Evolutionary conservation across 2,797 vertebrate genomes (phyloP).

Genomic region (Linurgus olivaceus): DNA sequence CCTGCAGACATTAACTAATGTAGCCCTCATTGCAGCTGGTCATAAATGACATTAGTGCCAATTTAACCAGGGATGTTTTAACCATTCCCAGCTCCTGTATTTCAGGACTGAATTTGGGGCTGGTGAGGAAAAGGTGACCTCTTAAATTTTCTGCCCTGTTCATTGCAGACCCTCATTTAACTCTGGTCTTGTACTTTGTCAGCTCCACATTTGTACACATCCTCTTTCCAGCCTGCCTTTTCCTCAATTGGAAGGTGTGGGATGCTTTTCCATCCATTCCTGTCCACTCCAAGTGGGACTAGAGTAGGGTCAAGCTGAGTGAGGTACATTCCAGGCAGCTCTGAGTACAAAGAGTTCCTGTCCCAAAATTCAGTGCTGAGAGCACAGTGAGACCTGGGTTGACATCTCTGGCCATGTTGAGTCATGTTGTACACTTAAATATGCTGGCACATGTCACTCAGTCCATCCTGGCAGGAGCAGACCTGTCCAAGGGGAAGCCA

Average conservation of each 20-base stretch:
- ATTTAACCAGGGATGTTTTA: background rate
- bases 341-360: background rate
- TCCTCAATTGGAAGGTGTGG: background rate
- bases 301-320: background rate
- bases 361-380: fast-evolving
- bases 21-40: background rate
- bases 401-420: background rate
- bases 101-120: background rate
- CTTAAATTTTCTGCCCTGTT: background rate
- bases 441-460: fast-evolving
- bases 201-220: background rate
- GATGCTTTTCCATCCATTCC: background rate
- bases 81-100: background rate
- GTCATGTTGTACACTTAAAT: fast-evolving
- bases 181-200: background rate
- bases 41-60: constrained; percentile 39
- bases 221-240: background rate
- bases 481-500: background rate
- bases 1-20: constrained; percentile 42
- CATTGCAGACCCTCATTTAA: background rate
- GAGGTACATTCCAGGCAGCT: background rate
- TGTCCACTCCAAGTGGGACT: fast-evolving
- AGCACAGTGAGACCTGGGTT: background rate
- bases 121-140: background rate
- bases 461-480: background rate